A percentile compares a stretch with the other conserved stretches of the same genome.
These are phyloP conservation scores for Machaerirhynchus nigripectus DNA, from an alignment of 2,113 vertebrate genomes.

Conservation along the genomic window DNA sequence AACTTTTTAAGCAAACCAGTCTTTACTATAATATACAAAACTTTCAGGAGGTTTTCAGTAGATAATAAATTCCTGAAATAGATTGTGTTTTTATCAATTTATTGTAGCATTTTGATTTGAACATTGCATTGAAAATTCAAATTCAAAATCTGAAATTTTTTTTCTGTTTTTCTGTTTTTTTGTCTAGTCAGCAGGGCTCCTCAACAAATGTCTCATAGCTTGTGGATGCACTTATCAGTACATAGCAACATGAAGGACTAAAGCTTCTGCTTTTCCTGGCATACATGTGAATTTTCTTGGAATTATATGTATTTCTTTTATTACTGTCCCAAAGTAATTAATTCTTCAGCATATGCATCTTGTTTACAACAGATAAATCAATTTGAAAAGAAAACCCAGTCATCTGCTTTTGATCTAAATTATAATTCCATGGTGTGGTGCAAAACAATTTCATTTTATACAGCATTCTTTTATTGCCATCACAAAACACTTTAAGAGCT, in stretches of 20 bases:
- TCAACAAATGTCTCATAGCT: not conserved
- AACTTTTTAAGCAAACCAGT: not conserved
- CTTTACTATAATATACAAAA: not conserved
- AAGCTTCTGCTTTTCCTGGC: not conserved
- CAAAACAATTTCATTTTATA: not conserved
- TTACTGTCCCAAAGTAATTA: not conserved
- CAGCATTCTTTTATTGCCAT: not conserved
- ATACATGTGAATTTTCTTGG: not conserved
- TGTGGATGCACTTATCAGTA: not conserved
- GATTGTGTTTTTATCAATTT: not conserved
- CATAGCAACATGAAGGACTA: not conserved
- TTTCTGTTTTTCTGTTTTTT: not conserved
- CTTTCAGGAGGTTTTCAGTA: not conserved
- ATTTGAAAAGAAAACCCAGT: not conserved
- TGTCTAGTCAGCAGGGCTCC: not conserved
- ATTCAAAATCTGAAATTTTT: not conserved
- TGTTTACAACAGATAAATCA: conserved; percentile 1
- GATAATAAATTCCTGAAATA: not conserved
- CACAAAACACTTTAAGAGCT: not conserved
- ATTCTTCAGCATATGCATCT: not conserved
- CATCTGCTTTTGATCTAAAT: not conserved
- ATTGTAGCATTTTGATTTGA: not conserved
- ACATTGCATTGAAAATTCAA: not conserved
- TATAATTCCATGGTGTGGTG: not conserved
- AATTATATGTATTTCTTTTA: not conserved